phyloP scores from a whole-genome alignment of 2,797 vertebrate species.

The Sebastes taczanowskii region DNA sequence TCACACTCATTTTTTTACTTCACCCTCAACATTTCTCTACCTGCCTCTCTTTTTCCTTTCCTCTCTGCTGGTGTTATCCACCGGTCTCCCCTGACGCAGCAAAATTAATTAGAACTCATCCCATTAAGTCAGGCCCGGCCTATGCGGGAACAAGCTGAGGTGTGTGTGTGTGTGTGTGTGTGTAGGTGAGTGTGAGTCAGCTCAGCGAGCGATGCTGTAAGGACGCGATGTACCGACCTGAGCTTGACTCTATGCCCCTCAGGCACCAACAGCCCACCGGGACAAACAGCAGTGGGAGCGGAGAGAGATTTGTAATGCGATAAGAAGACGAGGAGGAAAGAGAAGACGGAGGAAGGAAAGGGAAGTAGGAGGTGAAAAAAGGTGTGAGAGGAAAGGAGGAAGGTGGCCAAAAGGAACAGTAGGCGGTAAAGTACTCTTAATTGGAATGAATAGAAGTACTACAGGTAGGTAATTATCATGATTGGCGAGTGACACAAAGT shows the following conservation, averaged over 20 bases:
- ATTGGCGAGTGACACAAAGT: neutral
- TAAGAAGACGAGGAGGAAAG: conserved; percentile 31
- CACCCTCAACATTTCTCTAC: neutral
- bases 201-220: conserved; percentile 27
- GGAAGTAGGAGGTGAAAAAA: neutral
- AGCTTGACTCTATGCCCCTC: conserved; percentile 18
- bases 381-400: neutral
- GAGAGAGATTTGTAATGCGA: conserved; percentile 29
- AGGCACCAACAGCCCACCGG: conserved; percentile 9
- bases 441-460: neutral
- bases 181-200: conserved; percentile 12
- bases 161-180: conserved; percentile 31
- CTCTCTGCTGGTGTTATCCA: conserved; percentile 11
- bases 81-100: conserved; percentile 39
- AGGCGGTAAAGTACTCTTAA: neutral
- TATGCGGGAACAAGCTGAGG: conserved; percentile 23
- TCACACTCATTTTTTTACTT: conserved; percentile 9
- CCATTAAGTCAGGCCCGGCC: conserved; percentile 42
- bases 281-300: conserved; percentile 27
- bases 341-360: neutral
- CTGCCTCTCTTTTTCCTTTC: rapidly evolving
- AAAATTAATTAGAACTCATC: conserved; percentile 67
- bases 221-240: conserved; percentile 46
- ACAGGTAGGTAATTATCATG: neutral
- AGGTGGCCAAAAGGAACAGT: neutral